Conservation (phyloP, 2,113 vertebrate species). For the Hemicordylus capensis region DNA sequence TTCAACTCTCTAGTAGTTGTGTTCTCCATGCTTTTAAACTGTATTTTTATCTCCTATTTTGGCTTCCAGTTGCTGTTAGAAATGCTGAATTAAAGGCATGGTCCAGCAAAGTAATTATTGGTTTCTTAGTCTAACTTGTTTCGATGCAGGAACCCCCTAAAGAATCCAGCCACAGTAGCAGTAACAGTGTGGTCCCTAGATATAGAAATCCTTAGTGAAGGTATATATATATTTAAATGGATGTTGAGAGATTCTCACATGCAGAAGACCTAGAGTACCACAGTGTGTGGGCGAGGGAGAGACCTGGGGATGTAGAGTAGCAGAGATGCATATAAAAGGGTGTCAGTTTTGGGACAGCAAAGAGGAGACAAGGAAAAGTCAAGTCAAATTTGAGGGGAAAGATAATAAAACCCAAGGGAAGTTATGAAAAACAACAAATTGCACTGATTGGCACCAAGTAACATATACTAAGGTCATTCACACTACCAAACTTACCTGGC, state of each 20-base stretch:
- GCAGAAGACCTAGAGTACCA: background rate
- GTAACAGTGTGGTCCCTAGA: background rate
- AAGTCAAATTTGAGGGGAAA: background rate
- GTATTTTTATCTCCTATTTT: background rate
- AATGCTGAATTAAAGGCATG: background rate
- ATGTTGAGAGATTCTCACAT: background rate
- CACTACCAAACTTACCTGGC: no score
- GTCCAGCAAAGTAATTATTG: background rate
- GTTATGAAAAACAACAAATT: no score
- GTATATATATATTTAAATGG: background rate
- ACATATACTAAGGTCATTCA: no score
- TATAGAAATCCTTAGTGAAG: background rate
- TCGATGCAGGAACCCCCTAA: background rate
- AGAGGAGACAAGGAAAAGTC: background rate
- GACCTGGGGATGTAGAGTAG: background rate
- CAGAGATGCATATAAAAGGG: background rate
- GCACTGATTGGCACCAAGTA: background rate
- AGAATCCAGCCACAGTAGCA: background rate
- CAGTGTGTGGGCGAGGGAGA: background rate
- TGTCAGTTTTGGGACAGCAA: background rate
- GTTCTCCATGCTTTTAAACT: background rate
- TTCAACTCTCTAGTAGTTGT: background rate
- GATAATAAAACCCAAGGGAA: background rate
- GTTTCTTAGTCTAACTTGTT: background rate
- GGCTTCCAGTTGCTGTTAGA: background rate